Evolutionary conservation across 1,140 invertebrate genomes (phyloP).

Genomic region (Diabrotica undecimpunctata): DNA sequence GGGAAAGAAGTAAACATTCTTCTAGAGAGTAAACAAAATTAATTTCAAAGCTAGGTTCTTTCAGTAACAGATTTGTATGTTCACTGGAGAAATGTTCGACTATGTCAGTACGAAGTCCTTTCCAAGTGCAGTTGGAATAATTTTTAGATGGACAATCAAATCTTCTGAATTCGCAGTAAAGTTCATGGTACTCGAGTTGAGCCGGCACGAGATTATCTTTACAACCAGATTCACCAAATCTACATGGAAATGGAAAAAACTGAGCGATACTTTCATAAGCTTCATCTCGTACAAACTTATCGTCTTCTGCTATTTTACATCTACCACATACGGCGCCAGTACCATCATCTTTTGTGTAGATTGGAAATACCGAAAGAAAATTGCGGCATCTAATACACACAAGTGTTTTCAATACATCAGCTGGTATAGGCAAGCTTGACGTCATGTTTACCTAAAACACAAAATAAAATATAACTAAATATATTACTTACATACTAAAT

Average conservation of each 20-base stretch:
- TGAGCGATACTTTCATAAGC: constrained; percentile 29
- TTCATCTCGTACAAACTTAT: constrained; percentile 24
- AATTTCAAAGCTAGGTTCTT: constrained; percentile 27
- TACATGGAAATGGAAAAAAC: constrained; percentile 30
- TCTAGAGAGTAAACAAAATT: constrained; percentile 28
- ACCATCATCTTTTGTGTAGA: constrained; percentile 22
- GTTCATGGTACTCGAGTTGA: constrained; percentile 29
- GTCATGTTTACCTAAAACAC: constrained; percentile 2
- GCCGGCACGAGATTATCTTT: constrained; percentile 19
- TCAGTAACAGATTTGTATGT: constrained; percentile 25
- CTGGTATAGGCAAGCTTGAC: constrained; percentile 10
- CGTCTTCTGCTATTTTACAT: constrained; percentile 18
- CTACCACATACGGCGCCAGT: constrained; percentile 24
- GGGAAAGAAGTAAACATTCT: constrained; percentile 27
- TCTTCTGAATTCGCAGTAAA: constrained; percentile 20
- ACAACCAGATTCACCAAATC: constrained; percentile 26
- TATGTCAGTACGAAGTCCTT: constrained; percentile 26
- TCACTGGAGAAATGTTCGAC: constrained; percentile 26
- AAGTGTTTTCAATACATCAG: constrained; percentile 26
- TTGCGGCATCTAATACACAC: constrained; percentile 19
- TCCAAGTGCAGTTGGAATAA: constrained; percentile 29
- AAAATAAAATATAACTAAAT: too few species aligned
- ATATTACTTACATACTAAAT: too few species aligned
- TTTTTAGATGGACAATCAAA: constrained; percentile 25
- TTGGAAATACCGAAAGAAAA: constrained; percentile 29